Evolutionary conservation across 2,888 invertebrate genomes (phyloP).

Genomic region (Luperina testacea): DNA sequence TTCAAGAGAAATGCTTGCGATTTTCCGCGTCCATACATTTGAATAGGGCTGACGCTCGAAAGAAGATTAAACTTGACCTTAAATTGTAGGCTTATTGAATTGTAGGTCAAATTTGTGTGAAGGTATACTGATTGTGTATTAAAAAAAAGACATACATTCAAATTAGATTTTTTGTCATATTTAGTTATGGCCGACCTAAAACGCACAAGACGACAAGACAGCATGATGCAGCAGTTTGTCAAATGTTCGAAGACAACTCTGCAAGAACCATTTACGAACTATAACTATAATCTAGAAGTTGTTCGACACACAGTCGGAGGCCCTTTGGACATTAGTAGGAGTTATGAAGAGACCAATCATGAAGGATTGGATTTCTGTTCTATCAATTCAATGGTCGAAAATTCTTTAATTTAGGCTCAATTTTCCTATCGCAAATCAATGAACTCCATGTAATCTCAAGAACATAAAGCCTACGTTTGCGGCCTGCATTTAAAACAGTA

Average conservation of each 20-base stretch:
- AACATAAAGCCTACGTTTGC: conserved; percentile 21
- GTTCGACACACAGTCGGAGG: background rate
- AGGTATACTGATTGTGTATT: conserved; percentile 15
- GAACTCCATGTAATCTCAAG: background rate
- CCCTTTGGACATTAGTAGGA: background rate
- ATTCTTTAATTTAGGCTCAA: background rate
- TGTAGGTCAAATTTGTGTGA: conserved; percentile 23
- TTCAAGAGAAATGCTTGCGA: conserved; percentile 49
- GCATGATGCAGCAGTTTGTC: background rate
- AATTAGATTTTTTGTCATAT: background rate
- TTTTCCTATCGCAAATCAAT: background rate
- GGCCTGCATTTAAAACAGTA: conserved; percentile 40
- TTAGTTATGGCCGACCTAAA: background rate
- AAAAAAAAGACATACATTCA: conserved; percentile 3
- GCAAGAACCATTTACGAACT: background rate
- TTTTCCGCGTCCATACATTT: conserved; percentile 13
- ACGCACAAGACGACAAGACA: background rate
- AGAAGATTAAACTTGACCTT: conserved; percentile 39
- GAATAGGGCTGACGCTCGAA: conserved; percentile 37
- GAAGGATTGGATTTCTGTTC: background rate
- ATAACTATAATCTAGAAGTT: too few species aligned
- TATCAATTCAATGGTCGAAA: background rate
- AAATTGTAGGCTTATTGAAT: conserved; percentile 27
- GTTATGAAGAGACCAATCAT: background rate
- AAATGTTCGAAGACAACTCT: background rate